Evolutionary conservation across 2,888 invertebrate genomes (phyloP), one percentile per base, ranked within the genome.

Genomic region (Hemistola chrysoprasaria): DNA sequence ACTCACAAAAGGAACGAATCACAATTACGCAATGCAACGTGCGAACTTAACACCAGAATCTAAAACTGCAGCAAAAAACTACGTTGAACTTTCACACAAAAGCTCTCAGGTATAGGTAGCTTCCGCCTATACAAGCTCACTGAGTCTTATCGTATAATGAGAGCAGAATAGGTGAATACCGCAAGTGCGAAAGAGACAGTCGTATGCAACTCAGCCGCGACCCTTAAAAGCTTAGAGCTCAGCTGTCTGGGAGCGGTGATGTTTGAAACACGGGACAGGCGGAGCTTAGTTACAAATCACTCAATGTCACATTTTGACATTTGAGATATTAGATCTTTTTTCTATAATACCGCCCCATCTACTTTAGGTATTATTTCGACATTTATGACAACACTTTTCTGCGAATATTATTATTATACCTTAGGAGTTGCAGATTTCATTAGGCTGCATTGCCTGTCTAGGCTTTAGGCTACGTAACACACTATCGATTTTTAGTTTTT

Each of bases 191-290:
- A 64, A 53, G 73, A 68, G 82, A 86, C 62, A 60, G 71, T 56
- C 54, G 73, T 77, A 83, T 79, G 78, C 77, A 72, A 65, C 70
- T 75, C 75, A 59, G 73, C 76, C 74, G 71, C 83, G 80, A 71
- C 78, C 71, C 68, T 73, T 71, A 73, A 72, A 77, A 80, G 83
- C 85, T 83, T 82, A 78, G 76, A 78, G 80, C 85, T 87, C 86
- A 88, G 87, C 87, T 88, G 87, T 87, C 87, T 84, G 79, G 68
- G 75, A 76, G 83, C 87, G 84, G 84, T 88, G 89, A 89, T 89
- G 90, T 89, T 90, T 90, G 89, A 89, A 90, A 90, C 90, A 83
- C 86, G 82, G 89, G 90, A 90, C 90, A 88, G 90, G 90, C 89
- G 90, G 90, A 84, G 90, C 90, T 87, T 87, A 88, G 86, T 89